These are phyloP conservation scores for Ophiothrix spiculata DNA, from an alignment of 35 echinoderm and acorn worm genomes.

Conservation along the genomic window DNA sequence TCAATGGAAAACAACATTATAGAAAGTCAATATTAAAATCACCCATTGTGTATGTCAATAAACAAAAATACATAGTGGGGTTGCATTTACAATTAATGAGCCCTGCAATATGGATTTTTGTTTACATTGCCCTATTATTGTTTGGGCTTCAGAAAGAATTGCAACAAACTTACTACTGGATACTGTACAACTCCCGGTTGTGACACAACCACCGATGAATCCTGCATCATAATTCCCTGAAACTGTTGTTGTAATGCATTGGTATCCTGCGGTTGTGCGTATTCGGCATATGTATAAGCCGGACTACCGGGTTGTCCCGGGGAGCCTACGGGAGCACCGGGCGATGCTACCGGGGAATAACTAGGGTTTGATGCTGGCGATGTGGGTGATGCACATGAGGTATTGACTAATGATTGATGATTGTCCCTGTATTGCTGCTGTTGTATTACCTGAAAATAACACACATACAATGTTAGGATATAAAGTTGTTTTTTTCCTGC, in stretches of 20 bases:
- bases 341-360: conserved; percentile 80
- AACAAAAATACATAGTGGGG: too few relatives aligned
- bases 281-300: conserved; percentile 41
- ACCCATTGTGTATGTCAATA: too few relatives aligned
- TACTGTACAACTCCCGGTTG: neutral
- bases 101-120: too few relatives aligned
- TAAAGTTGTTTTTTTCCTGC: too few relatives aligned
- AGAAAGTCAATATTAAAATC: too few relatives aligned
- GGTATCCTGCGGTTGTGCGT: conserved; percentile 68
- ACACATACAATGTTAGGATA: neutral
- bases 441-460: conserved; percentile 9
- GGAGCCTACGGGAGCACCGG: conserved; percentile 55
- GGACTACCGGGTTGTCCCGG: conserved; percentile 50
- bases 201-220: conserved; percentile 19
- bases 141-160: too few relatives aligned
- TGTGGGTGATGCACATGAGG: conserved; percentile 91
- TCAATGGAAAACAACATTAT: too few relatives aligned
- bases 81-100: too few relatives aligned
- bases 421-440: conserved; percentile 81
- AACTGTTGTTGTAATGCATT: conserved; percentile 82
- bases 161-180: neutral
- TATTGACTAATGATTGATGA: conserved; percentile 24
- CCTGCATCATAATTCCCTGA: conserved; percentile 86
- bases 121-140: neutral
- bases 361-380: conserved; percentile 90